These are phyloP conservation scores for Myrmophylax atrothorax DNA, from an alignment of 2,113 vertebrate species.

Conservation along the genomic window DNA sequence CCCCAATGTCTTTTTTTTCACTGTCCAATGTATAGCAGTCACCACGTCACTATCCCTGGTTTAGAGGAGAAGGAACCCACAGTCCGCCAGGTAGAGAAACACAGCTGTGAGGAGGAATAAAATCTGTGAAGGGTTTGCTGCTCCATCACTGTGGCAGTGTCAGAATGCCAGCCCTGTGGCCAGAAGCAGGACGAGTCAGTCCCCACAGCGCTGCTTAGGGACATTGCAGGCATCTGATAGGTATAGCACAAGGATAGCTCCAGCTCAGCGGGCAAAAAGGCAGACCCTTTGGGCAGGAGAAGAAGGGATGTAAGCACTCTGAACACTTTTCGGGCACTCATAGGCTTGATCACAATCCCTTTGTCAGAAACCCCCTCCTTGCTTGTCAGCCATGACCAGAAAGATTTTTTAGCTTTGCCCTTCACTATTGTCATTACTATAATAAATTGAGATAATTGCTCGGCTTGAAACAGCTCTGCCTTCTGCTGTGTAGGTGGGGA, in stretches of 20 bases:
- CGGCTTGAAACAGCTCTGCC: constrained; percentile 17
- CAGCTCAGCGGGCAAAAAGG: background rate
- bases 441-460: constrained; percentile 38
- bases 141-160: fast-evolving
- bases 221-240: fast-evolving
- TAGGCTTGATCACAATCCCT: background rate
- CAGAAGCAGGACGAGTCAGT: background rate
- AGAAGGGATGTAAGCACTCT: background rate
- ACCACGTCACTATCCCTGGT: fast-evolving
- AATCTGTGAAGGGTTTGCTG: background rate
- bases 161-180: background rate
- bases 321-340: background rate
- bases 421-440: constrained; percentile 40
- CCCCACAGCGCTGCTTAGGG: fast-evolving
- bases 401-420: constrained; percentile 30
- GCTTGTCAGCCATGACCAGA: background rate
- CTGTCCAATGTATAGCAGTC: fast-evolving
- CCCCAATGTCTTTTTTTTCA: background rate
- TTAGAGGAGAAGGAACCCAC: fast-evolving
- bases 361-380: background rate
- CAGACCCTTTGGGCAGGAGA: background rate
- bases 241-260: background rate
- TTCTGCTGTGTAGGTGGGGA: constrained; percentile 48
- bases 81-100: fast-evolving
- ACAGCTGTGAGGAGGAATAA: background rate